Base-by-base conservation (phyloP, 2,888 invertebrate species). In the Mesochorus sp. region DNA sequence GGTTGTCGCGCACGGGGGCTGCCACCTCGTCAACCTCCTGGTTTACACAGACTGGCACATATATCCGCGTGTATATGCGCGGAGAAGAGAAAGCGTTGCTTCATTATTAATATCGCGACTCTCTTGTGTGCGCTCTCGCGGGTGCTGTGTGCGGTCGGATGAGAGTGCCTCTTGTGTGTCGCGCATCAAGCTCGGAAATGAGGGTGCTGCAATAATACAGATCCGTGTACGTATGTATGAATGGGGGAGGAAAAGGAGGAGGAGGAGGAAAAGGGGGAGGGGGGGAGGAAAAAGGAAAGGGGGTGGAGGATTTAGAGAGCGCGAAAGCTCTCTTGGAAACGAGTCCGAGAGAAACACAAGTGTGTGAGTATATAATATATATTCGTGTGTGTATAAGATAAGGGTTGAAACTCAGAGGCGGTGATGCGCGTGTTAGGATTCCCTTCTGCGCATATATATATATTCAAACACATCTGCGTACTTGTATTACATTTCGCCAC, bases 81-180 rank as follows among this genome's bases (percentile, higher is more conserved):
- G 10, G 34, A 70, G 70, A 8, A 10, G 55, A 26, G 59, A 59
- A 59, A 67, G 68, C 61, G 55, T 62, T 34, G 73, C 57, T 68
- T 73, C 68, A 78, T 78, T 78, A 74, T 78, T 78, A 74, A 78
- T 74, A 74, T 78, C 73, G 64, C 42, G 14, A 21, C 24, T 24
- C 64, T 39, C 51, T 47, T 39, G 53, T 39, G 53, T 39, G 62
- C 62, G 55, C 55, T 55, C 28, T 34, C 37, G 14, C 26, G n/a
- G 6, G 17, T 3, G 47, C 47, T 5, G 19, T 42, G 26, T 39
- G 51, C 26, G 64, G 73, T 51, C 21, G 39, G 49, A 73, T 51
- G 64, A 70, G 73, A 78, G 73, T 68, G 59, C 73, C 78, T 78
- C 73, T 73, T 44, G 68, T 74, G 64, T 59, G 68, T 74, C 76